Conservation (phyloP, 2,888 invertebrate genomes). For the Epistrophella euchroma region DNA sequence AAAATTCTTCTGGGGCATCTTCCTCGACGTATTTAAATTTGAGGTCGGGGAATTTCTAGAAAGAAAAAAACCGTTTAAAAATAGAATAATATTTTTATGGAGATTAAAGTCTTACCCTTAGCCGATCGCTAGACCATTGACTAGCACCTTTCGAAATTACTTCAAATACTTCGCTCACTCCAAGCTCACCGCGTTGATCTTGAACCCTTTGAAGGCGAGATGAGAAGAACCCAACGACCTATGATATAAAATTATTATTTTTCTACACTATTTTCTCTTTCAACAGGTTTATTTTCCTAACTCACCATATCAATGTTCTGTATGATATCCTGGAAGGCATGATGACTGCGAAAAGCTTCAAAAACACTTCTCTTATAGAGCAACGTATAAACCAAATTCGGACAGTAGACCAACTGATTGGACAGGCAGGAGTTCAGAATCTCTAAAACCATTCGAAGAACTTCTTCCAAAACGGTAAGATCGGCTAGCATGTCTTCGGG, state of each 20-base stretch:
- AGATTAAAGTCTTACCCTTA: slow-evolving; percentile 88
- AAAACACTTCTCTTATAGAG: slow-evolving; percentile 97
- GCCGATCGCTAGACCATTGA: slow-evolving; percentile 96
- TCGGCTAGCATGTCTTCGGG: slow-evolving; percentile 89
- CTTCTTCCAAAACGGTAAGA: slow-evolving; percentile 96
- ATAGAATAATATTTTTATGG: neutral
- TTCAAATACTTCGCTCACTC: slow-evolving; percentile 93
- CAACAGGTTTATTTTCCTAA: slow-evolving; percentile 7
- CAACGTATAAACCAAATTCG: slow-evolving; percentile 97
- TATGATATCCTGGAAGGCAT: slow-evolving; percentile 95
- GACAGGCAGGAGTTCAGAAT: slow-evolving; percentile 98
- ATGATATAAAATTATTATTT: slow-evolving; percentile 45
- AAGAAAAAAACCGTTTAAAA: slow-evolving; percentile 68
- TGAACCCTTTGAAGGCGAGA: slow-evolving; percentile 87
- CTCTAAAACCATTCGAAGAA: slow-evolving; percentile 97
- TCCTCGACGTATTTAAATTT: slow-evolving; percentile 99
- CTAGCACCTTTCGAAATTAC: slow-evolving; percentile 96
- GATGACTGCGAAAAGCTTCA: slow-evolving; percentile 92
- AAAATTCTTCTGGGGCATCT: slow-evolving; percentile 99
- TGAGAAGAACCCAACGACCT: slow-evolving; percentile 88
- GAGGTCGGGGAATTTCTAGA: slow-evolving; percentile 98
- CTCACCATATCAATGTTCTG: slow-evolving; percentile 97
- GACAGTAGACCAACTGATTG: slow-evolving; percentile 93
- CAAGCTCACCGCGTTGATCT: slow-evolving; percentile 88
- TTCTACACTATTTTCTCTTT: too few species aligned